These are phyloP conservation scores for Temnothorax unifasciatus DNA, from an alignment of 2,888 invertebrate genomes.

Conservation along the genomic window DNA sequence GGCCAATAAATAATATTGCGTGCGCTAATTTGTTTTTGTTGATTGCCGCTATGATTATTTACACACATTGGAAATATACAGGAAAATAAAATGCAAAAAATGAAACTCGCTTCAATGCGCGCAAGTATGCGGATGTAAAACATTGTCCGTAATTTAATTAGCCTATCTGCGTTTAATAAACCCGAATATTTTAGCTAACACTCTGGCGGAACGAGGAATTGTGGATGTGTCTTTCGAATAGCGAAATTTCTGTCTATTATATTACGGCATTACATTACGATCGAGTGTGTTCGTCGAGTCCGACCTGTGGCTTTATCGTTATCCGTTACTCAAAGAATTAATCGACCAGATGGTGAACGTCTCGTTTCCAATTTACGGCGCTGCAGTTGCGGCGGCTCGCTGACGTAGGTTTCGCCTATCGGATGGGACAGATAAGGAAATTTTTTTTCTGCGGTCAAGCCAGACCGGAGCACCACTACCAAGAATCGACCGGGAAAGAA, in stretches of 20 bases:
- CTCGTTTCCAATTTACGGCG: slow-evolving; percentile 40
- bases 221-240: background rate
- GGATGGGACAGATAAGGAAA: slow-evolving; percentile 60
- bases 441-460: slow-evolving; percentile 30
- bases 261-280: background rate
- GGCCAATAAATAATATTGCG: slow-evolving; percentile 70
- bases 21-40: slow-evolving; percentile 71
- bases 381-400: background rate
- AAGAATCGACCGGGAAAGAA: slow-evolving; percentile 69
- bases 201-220: background rate
- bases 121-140: background rate
- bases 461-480: slow-evolving; percentile 56
- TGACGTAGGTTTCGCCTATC: slow-evolving; percentile 45
- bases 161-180: background rate
- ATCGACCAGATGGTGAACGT: slow-evolving; percentile 45
- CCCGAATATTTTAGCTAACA: background rate
- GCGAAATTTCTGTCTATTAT: background rate
- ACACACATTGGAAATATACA: slow-evolving; percentile 7
- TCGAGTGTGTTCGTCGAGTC: background rate
- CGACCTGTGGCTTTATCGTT: slow-evolving; percentile 18
- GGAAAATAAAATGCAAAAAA: background rate
- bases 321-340: slow-evolving; percentile 39
- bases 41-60: slow-evolving; percentile 67
- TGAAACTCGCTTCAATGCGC: background rate
- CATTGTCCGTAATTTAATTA: background rate